These are phyloP conservation scores for Heteromyza rotundicornis DNA, from an alignment of 2,888 invertebrate species.

Conservation along the genomic window DNA sequence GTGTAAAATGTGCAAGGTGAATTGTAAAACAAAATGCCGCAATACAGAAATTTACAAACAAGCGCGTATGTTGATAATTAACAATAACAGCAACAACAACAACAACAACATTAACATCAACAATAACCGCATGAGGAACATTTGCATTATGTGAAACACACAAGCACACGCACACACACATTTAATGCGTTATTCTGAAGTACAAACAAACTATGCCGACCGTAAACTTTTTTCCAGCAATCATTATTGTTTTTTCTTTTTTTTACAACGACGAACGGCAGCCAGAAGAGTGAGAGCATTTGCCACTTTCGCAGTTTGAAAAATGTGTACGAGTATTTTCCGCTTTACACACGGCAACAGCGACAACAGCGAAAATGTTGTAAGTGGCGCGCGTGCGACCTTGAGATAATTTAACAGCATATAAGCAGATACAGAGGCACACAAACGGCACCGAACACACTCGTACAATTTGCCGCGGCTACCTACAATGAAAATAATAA, in stretches of 20 bases:
- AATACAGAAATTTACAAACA: not conserved
- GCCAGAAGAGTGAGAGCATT: no score
- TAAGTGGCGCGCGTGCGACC: slow-evolving; percentile 47
- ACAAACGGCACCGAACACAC: not conserved
- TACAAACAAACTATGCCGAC: no score
- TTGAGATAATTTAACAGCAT: slow-evolving; percentile 46
- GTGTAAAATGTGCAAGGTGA: not conserved
- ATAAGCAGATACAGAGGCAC: not conserved
- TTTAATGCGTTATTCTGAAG: no score
- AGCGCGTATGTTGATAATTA: not conserved
- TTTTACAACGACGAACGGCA: no score
- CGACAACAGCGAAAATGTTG: no score
- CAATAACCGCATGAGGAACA: not conserved
- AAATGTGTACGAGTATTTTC: not conserved
- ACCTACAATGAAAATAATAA: no score
- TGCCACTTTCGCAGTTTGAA: not conserved
- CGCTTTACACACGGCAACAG: not conserved
- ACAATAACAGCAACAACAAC: slow-evolving; percentile 22
- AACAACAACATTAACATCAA: slow-evolving; percentile 1
- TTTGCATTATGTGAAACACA: not conserved
- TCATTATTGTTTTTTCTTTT: no score
- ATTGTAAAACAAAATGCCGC: not conserved
- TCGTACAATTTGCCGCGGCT: not conserved
- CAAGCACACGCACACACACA: no score
- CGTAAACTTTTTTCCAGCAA: no score